phyloP scores from a whole-genome alignment of 2,797 vertebrate species.

The Crenichthys baileyi region DNA sequence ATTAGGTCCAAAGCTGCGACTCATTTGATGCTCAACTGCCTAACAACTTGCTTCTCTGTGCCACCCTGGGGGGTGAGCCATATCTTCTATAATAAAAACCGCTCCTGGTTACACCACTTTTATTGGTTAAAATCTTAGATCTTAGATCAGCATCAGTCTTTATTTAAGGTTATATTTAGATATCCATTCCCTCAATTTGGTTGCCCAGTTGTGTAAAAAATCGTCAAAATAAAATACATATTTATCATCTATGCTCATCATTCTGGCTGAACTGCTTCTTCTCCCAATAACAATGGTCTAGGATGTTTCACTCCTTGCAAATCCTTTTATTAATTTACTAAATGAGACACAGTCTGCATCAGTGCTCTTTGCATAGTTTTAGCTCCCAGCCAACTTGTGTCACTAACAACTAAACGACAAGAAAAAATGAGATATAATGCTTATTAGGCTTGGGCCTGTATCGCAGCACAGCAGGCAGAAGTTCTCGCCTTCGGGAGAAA shows the following conservation, averaged over 20 bases:
- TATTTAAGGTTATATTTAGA: not conserved
- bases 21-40: too few relatives aligned
- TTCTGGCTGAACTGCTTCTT: constrained; percentile 30
- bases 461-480: constrained; percentile 63
- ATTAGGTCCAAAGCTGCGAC: too few relatives aligned
- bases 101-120: not conserved
- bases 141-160: not conserved
- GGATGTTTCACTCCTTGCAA: constrained; percentile 49
- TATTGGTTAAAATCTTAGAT: not conserved
- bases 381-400: constrained; percentile 61
- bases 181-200: not conserved
- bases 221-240: constrained; percentile 7
- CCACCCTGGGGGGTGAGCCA: too few relatives aligned
- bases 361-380: constrained; percentile 47
- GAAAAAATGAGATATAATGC: constrained; percentile 71
- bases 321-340: constrained; percentile 53
- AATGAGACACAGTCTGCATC: constrained; percentile 57
- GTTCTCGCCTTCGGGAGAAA: constrained; percentile 59
- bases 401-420: constrained; percentile 68
- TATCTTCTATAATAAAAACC: too few relatives aligned
- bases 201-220: not conserved
- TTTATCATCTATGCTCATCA: constrained; percentile 37
- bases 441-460: constrained; percentile 66
- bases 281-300: constrained; percentile 42
- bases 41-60: too few relatives aligned